phyloP scores from a whole-genome alignment of 2,113 vertebrate genomes.

The Setophaga coronata region DNA sequence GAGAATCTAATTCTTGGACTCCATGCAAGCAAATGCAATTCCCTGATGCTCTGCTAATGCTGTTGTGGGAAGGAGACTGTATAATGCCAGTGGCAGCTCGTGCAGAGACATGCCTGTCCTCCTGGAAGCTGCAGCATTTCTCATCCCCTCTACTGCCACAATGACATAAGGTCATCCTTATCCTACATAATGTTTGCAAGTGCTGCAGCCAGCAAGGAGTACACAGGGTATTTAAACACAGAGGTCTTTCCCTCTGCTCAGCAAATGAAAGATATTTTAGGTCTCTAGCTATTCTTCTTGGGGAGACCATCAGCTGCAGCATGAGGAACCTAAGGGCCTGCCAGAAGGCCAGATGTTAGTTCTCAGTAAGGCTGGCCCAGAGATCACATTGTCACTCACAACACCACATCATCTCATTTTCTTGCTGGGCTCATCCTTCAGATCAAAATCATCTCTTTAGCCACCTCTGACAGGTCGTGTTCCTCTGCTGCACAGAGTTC shows the following conservation, averaged over 20 bases:
- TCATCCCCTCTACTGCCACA: neutral
- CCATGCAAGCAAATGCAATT: neutral
- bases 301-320: neutral
- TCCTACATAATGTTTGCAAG: neutral
- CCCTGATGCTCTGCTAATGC: neutral
- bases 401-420: neutral
- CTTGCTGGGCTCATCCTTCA: neutral
- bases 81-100: neutral
- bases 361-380: neutral
- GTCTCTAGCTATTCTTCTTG: neutral
- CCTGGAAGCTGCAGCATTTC: neutral
- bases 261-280: neutral
- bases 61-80: neutral
- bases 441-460: neutral
- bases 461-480: accelerated
- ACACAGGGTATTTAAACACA: accelerated
- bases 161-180: neutral
- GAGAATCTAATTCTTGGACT: neutral
- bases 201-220: neutral
- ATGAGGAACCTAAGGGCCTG: neutral
- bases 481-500: neutral
- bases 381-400: neutral
- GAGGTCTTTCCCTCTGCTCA: neutral
- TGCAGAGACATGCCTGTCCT: neutral
- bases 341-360: neutral